Percentiles rank a stretch among this genome's conserved stretches.
Conservation (phyloP, 2,797 vertebrate genomes). For the Semotilus atromaculatus region DNA sequence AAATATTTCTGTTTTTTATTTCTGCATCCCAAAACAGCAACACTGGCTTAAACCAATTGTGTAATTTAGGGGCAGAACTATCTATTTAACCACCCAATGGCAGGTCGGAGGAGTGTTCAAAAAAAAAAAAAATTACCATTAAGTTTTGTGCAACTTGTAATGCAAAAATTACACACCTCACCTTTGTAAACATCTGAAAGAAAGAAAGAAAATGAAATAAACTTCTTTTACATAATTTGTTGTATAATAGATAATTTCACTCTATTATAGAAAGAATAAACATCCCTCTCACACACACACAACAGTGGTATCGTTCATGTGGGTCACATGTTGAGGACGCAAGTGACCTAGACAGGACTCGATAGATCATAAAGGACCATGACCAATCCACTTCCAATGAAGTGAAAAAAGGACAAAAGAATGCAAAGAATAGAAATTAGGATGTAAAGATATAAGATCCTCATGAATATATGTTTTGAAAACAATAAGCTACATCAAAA, state of each 20-base stretch:
- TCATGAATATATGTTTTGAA: slow-evolving; percentile 12
- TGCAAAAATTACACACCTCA: not conserved
- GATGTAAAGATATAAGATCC: slow-evolving; percentile 2
- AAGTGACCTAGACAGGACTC: not conserved
- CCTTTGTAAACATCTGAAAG: not conserved
- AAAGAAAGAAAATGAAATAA: not conserved
- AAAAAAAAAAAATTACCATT: not conserved
- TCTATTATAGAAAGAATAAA: not conserved
- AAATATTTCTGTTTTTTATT: not conserved
- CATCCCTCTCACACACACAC: not conserved
- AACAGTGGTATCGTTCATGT: not conserved
- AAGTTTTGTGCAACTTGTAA: not conserved
- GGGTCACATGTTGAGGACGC: not conserved
- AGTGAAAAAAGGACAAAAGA: slow-evolving; percentile 14
- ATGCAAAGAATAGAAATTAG: slow-evolving; percentile 21
- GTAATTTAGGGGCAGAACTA: not conserved
- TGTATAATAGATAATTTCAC: not conserved
- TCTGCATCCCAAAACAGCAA: not conserved
- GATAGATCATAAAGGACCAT: slow-evolving; percentile 14
- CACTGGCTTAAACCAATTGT: not conserved
- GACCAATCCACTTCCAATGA: slow-evolving; percentile 5
- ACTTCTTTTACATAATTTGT: not conserved
- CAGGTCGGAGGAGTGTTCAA: not conserved
- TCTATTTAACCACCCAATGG: not conserved
- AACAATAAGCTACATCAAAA: not conserved